Percentiles rank a stretch among this genome's conserved stretches.
Conservation (phyloP, 2,797 vertebrate species). For the Alfaro cultratus region DNA sequence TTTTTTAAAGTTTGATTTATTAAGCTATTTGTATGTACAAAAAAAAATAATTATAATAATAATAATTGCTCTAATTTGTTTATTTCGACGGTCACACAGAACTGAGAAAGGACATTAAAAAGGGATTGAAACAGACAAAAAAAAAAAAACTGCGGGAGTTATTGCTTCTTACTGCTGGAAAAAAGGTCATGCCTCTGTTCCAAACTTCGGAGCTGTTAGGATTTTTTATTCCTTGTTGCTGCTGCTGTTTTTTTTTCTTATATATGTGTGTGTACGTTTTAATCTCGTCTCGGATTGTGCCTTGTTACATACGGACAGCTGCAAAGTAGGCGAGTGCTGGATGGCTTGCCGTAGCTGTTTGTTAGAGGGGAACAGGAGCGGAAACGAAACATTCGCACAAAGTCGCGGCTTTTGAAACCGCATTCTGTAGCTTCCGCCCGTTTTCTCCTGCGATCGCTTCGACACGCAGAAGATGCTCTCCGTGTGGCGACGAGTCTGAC, state of each 20-base stretch:
- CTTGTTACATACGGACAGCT: constrained; percentile 69
- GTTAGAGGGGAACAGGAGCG: constrained; percentile 46
- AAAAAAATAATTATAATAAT: constrained; percentile 41
- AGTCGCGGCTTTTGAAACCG: constrained; percentile 60
- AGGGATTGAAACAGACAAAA: constrained; percentile 43
- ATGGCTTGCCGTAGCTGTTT: constrained; percentile 78
- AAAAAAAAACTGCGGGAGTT: constrained; percentile 63
- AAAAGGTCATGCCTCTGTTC: constrained; percentile 66
- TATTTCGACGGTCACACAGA: constrained; percentile 69
- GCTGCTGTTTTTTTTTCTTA: constrained; percentile 12
- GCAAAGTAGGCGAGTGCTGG: constrained; percentile 76
- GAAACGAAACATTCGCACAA: constrained; percentile 36
- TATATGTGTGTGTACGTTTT: not conserved
- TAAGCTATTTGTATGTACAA: constrained; percentile 83
- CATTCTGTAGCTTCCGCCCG: constrained; percentile 39
- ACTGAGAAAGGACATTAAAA: constrained; percentile 40
- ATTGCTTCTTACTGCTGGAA: constrained; percentile 85
- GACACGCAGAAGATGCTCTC: constrained; percentile 46
- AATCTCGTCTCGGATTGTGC: constrained; percentile 60
- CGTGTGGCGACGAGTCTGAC: constrained; percentile 46
- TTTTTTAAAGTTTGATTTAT: constrained; percentile 73
- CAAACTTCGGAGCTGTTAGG: constrained; percentile 52
- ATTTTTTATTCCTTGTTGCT: constrained; percentile 52
- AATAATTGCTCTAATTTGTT: constrained; percentile 59
- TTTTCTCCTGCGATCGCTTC: constrained; percentile 40